Base-by-base conservation (phyloP, 2,113 vertebrate genomes). In the Uria lomvia region DNA sequence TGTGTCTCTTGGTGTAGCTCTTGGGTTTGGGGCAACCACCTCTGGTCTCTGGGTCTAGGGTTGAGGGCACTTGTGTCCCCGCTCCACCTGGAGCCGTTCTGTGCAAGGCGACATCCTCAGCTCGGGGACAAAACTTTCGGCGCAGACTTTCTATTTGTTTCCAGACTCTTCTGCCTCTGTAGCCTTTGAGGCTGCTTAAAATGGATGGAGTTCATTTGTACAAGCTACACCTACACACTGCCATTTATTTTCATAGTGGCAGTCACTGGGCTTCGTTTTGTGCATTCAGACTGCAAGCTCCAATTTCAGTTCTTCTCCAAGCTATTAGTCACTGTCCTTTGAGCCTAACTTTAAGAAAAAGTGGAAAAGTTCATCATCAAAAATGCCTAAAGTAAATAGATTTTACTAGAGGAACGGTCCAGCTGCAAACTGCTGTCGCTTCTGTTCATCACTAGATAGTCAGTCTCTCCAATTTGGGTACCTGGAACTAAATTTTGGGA, bases 351-450 rank as follows among this genome's bases (percentile, higher is more conserved):
- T 12, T 12, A 40, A 56, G 17, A 87, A 63, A 52, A 82, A 70
- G 40, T 45, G 76, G 65, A 42, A 75, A 94, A 93, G 83, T 97
- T 92, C 86, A 72, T 84, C 52, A 68, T 59, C 68, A 92, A 30
- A 92, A 86, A 49, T 43, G 68, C 56, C 65, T 10, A 0, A 55
- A 88, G 49, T 56, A 40, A 71, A 85, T 78, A 56, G 83, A 19
- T 84, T 94, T 89, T 78, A 53, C 76, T 21, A 52, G 19, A 63
- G 56, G 72, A 89, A 78, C 6, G 30, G 20, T 50, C 62, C 45
- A 81, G 60, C 91, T 89, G 75, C 22, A 88, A 71, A 34, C 47
- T 83, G 30, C 34, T 65, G 47, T 8, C 15, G 26, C 50, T 94
- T 36, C 86, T 86, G 56, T 11, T 91, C 70, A 13, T 77, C 60